These are phyloP conservation scores for Polyommatus iphigenia DNA, from an alignment of 2,888 invertebrate species.

Conservation along the genomic window DNA sequence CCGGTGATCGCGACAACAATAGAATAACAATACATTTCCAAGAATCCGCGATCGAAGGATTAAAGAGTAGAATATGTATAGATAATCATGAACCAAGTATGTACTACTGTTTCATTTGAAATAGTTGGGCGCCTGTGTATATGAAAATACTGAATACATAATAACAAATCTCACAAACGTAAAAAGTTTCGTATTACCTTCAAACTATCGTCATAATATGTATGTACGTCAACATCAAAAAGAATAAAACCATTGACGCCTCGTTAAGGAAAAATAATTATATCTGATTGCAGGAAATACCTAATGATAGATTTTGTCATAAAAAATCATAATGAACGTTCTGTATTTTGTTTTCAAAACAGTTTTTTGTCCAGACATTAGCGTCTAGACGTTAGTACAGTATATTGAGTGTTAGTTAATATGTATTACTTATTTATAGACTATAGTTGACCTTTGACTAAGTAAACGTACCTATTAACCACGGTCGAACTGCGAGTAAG, in stretches of 20 bases:
- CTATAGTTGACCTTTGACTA: neutral
- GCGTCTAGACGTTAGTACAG: neutral
- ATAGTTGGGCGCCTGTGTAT: neutral
- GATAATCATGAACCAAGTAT: too few species aligned
- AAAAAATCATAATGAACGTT: neutral
- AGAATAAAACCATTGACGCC: neutral
- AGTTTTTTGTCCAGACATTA: slow-evolving; percentile 1
- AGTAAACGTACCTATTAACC: neutral
- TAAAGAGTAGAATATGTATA: too few species aligned
- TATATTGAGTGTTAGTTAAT: neutral
- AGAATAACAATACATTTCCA: too few species aligned
- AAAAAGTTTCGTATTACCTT: neutral
- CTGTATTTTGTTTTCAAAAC: neutral
- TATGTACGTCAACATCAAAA: neutral
- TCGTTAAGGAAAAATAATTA: neutral
- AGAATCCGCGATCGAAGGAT: too few species aligned
- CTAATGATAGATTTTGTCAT: neutral
- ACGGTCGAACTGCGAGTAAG: neutral
- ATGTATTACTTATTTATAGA: neutral
- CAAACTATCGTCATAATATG: neutral
- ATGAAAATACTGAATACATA: neutral
- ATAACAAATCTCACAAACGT: neutral
- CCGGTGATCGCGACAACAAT: too few species aligned
- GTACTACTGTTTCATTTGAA: neutral
- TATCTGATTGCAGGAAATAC: neutral